These are phyloP conservation scores for Aleiodes testaceus DNA, from an alignment of 2,888 invertebrate species.

Conservation along the genomic window DNA sequence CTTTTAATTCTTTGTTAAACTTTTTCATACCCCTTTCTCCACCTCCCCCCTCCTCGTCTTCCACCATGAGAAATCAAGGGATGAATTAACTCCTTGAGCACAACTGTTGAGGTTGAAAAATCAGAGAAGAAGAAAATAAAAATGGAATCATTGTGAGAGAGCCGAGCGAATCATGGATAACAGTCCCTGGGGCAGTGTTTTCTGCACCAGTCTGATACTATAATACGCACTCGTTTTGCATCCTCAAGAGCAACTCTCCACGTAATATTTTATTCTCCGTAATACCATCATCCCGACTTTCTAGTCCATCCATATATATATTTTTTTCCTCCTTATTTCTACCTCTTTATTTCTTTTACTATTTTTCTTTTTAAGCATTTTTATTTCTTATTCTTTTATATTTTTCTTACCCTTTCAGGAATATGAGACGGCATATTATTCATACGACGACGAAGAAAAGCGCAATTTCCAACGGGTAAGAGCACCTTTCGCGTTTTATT, in stretches of 20 bases:
- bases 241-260: slow-evolving; percentile 32
- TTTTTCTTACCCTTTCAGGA: slow-evolving; percentile 22
- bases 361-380: slow-evolving; percentile 12
- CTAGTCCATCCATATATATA: too few relatives aligned
- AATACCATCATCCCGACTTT: slow-evolving; percentile 48
- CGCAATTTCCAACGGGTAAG: slow-evolving; percentile 29
- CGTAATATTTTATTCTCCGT: slow-evolving; percentile 49
- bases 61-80: neutral
- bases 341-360: slow-evolving; percentile 24
- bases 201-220: slow-evolving; percentile 30
- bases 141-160: slow-evolving; percentile 35
- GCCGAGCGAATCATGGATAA: slow-evolving; percentile 25
- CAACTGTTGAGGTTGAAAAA: neutral
- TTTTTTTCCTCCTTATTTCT: neutral
- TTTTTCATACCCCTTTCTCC: neutral
- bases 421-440: slow-evolving; percentile 31
- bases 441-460: slow-evolving; percentile 26
- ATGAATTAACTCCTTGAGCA: too few relatives aligned
- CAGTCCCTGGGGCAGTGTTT: slow-evolving; percentile 21
- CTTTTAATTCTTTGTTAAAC: slow-evolving; percentile 14
- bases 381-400: slow-evolving; percentile 15
- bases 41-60: neutral
- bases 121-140: slow-evolving; percentile 3
- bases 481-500: slow-evolving; percentile 28
- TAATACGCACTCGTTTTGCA: slow-evolving; percentile 29